Base-by-base conservation (phyloP, 2,797 vertebrate genomes). In the Nannoperca australis region DNA sequence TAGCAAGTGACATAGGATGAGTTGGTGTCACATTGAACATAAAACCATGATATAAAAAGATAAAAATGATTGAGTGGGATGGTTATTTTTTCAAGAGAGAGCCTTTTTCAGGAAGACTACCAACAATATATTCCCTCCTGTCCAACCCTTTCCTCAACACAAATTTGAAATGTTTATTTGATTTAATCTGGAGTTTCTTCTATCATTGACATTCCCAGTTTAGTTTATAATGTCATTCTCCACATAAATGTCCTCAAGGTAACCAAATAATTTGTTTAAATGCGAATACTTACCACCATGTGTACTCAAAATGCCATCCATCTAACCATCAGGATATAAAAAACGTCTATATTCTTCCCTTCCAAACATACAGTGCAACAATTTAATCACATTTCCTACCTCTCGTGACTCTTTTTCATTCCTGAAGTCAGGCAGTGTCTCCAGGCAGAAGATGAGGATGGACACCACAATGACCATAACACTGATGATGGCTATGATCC, bases 391-490 rank as follows among this genome's bases (percentile, higher is more conserved):
- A 62, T 70, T n/a, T 68, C 93, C 71, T 89, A 94, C 94, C 93
- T 95, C 91, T 56, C 80, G 85, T 13, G 73, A 2, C 49, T 94
- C 94, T 63, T 92, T 95, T 2, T 96, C 96, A 5, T 67, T 76
- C 62, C 95, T 96, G 88, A 98, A 97, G 78, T 96, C 97, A 0
- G 97, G 97, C 80, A 98, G 91, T 3, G 97, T 98, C 92, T 98
- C 97, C 56, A 98, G 84, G 84, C 97, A 98, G 94, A 98, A 98
- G 76, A 97, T 96, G 47, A 98, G 94, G 72, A 98, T 97, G 89
- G 97, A 98, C 82, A 98, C 89, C 40, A 98, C 94, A 74, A 98
- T 97, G 88, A 98, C 95, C 89, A 98, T 91, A 55, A 98, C 97
- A 0, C 97, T 98, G 86, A 97, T 94, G 81, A 98, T 93, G 17